These are phyloP conservation scores for Meloidogyne chitwoodi DNA, from an alignment of 1,140 invertebrate species.

Conservation along the genomic window DNA sequence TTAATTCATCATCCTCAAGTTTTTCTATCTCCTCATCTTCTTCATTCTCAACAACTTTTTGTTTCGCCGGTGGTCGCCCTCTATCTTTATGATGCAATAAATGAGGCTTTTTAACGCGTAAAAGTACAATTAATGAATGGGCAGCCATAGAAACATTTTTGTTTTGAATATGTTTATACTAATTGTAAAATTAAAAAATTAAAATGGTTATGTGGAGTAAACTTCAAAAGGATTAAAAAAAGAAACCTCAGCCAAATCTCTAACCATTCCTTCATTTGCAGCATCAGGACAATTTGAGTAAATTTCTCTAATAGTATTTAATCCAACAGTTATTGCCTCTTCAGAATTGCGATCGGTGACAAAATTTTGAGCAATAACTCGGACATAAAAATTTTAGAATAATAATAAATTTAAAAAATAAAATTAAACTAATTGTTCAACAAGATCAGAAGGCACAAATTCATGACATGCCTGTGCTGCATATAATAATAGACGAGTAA, in stretches of 20 bases:
- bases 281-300: conserved; percentile 82
- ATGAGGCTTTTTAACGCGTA: conserved; percentile 79
- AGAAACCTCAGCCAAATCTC: conserved; percentile 72
- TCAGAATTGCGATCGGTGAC: conserved; percentile 92
- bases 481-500: conserved; percentile 88
- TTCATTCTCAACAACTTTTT: conserved; percentile 59
- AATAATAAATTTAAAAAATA: not conserved
- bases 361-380: conserved; percentile 92
- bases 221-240: conserved; percentile 16
- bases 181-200: too few relatives aligned
- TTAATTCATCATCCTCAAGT: too few relatives aligned
- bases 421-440: conserved; percentile 75
- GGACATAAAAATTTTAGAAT: conserved; percentile 56
- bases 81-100: conserved; percentile 86
- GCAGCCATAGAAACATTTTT: conserved; percentile 93
- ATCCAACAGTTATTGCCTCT: conserved; percentile 94
- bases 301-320: conserved; percentile 62
- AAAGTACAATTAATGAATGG: conserved; percentile 82
- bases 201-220: too few relatives aligned
- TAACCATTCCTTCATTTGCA: conserved; percentile 85
- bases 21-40: too few relatives aligned
- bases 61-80: conserved; percentile 77
- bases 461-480: conserved; percentile 93
- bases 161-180: conserved; percentile 85
- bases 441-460: conserved; percentile 84